Evolutionary conservation across 1,140 invertebrate species (phyloP), one percentile per base, ranked within the genome.

Genomic region (Trissolcus basalis): DNA sequence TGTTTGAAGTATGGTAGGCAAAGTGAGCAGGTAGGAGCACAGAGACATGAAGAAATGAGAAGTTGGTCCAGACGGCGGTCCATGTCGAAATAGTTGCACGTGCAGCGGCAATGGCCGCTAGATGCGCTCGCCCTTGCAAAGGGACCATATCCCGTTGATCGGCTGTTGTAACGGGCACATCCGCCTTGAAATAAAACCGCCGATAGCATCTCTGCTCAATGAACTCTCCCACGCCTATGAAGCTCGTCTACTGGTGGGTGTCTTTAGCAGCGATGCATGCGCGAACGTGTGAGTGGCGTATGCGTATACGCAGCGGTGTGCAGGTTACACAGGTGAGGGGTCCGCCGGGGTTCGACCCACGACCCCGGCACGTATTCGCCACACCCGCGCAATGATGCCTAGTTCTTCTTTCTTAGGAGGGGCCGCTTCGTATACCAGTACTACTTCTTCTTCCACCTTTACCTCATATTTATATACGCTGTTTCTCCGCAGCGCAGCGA

Each of bases 211-310:
- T 88, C 80, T 85, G 78, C 85, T 86, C 81, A 88, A 88, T 87
- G 85, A 87, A 88, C 87, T 88, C 87, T 88, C 87, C 85, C 87
- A 88, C 87, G 87, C 87, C 86, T 88, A 86, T 87, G 80, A 81
- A 68, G 78, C 75, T 75, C 75, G 60, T 79, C 75, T 68, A 79
- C 77, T 53, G 64, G 75, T 78, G 79, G 77, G 77, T 82, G 79
- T 81, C 78, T 68, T 75, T 47, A 60, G 48, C 61, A 33, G 60
- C 53, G 54, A 47, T 68, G 63, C 61, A 65, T 74, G 68, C 75
- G 56, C 48, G 63, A 54, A 67, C 67, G 75, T 53, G 63, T 61
- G 70, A 65, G 67, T 54, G 12, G 43, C 14, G 51, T 64, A 58
- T 65, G 67, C 65, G 61, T 71, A 68, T 76, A 78, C 70, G 72